Conservation (phyloP, 92 coral and sea anemone genomes). For the Muricea muricata region DNA sequence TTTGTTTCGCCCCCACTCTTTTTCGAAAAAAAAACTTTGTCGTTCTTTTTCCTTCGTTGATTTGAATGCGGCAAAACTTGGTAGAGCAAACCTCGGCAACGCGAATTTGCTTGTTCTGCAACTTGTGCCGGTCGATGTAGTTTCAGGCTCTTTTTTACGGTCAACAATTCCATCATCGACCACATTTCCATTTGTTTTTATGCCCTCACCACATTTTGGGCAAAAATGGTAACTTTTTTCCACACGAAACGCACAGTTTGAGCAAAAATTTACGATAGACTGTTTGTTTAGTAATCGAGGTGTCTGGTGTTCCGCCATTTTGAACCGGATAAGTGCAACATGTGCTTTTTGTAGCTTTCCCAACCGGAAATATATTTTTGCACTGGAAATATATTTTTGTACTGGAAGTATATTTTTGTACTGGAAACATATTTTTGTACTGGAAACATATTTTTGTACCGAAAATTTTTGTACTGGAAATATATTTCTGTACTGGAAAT, state of each 20-base stretch:
- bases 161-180: no score
- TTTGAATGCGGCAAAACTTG: conserved; percentile 47
- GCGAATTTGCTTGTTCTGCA: background rate
- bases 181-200: no score
- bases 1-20: conserved; percentile 17
- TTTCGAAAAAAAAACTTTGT: conserved; percentile 27
- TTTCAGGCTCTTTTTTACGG: background rate
- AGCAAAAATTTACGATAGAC: no score
- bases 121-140: background rate
- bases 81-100: conserved; percentile 34
- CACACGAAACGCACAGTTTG: no score
- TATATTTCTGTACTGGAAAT: no score
- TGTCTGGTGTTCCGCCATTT: background rate
- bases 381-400: no score
- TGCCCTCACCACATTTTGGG: no score
- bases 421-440: no score
- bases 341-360: background rate
- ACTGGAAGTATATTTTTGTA: no score
- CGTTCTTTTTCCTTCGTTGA: conserved; percentile 47
- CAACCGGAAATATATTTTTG: background rate
- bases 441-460: no score
- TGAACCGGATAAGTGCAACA: background rate
- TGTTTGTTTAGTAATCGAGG: background rate
- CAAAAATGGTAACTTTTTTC: conserved; percentile 37
- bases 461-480: no score